These are phyloP conservation scores for Ophthalmolycus amberensis DNA, from an alignment of 2,113 vertebrate genomes.

Conservation along the genomic window DNA sequence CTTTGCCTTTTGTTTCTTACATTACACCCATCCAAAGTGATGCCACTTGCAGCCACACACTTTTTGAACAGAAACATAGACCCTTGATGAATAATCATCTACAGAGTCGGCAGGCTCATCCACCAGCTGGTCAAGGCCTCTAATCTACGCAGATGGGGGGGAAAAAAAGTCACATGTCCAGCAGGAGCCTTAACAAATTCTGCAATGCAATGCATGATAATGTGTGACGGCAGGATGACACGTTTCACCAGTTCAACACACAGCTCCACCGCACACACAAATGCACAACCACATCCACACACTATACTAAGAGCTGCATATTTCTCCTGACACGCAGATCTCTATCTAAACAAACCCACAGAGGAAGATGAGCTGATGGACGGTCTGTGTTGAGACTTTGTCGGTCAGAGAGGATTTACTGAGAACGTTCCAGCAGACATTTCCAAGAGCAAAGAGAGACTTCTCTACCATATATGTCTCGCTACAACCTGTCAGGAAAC, in stretches of 20 bases:
- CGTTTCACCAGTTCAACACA: not conserved
- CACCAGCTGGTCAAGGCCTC: not conserved
- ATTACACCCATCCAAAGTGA: not conserved
- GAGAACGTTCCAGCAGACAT: slow-evolving; percentile 38
- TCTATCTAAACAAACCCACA: slow-evolving; percentile 40
- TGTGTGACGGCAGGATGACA: slow-evolving; percentile 1
- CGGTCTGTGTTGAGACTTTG: slow-evolving; percentile 17
- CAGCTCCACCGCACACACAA: slow-evolving; percentile 6
- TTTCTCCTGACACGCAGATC: slow-evolving; percentile 30
- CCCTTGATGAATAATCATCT: not conserved
- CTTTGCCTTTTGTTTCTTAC: not conserved
- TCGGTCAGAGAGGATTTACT: slow-evolving; percentile 44
- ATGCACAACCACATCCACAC: not conserved
- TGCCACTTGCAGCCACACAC: not conserved
- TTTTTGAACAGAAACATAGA: not conserved
- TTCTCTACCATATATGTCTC: slow-evolving; percentile 27
- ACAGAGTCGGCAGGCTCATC: not conserved
- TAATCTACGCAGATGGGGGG: not conserved
- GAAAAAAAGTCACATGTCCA: not conserved
- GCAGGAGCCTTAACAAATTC: not conserved
- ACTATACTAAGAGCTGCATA: slow-evolving; percentile 11
- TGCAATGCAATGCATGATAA: not conserved
- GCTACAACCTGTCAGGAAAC: slow-evolving; percentile 23
- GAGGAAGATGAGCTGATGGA: slow-evolving; percentile 41
- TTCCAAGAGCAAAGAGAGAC: slow-evolving; percentile 21